phyloP scores from a whole-genome alignment of 2,797 vertebrate species.

The Antennarius maculatus region DNA sequence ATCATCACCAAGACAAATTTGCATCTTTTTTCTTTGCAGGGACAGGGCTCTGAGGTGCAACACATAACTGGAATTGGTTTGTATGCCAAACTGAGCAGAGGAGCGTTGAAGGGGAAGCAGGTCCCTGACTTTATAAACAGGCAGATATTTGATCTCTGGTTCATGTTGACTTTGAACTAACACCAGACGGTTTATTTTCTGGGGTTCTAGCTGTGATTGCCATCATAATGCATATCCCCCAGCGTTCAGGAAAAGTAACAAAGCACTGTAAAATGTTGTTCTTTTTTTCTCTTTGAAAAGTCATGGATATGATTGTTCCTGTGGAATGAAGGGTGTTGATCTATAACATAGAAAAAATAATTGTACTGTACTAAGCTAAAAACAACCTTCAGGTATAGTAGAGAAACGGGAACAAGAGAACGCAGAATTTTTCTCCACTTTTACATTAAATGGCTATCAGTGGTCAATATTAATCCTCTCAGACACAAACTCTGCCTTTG shows the following conservation, averaged over 20 bases:
- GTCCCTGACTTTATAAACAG: conserved; percentile 49
- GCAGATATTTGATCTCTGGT: conserved; percentile 52
- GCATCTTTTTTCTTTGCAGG: background rate
- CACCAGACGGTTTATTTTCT: conserved; percentile 33
- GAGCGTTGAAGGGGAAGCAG: background rate
- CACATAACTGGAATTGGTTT: conserved; percentile 41
- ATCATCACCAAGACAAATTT: conserved; percentile 34
- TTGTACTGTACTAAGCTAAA: conserved; percentile 46
- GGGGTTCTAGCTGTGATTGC: conserved; percentile 49
- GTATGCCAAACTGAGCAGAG: conserved; percentile 30
- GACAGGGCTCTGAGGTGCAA: conserved; percentile 22
- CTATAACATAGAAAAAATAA: conserved; percentile 31
- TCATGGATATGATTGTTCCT: conserved; percentile 44
- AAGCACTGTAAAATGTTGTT: conserved; percentile 55
- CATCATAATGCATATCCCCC: conserved; percentile 49
- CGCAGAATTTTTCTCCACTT: conserved; percentile 42
- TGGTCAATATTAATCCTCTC: conserved; percentile 33
- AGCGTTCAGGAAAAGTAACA: conserved; percentile 58
- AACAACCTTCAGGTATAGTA: conserved; percentile 47
- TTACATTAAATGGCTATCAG: conserved; percentile 30
- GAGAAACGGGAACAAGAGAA: conserved; percentile 37
- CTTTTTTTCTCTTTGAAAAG: conserved; percentile 41
- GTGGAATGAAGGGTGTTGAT: conserved; percentile 45
- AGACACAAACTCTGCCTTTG: conserved; percentile 28
- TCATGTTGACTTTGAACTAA: conserved; percentile 53